phyloP scores from a whole-genome alignment of 2,888 invertebrate genomes.

The Hofmannophila pseudospretella region DNA sequence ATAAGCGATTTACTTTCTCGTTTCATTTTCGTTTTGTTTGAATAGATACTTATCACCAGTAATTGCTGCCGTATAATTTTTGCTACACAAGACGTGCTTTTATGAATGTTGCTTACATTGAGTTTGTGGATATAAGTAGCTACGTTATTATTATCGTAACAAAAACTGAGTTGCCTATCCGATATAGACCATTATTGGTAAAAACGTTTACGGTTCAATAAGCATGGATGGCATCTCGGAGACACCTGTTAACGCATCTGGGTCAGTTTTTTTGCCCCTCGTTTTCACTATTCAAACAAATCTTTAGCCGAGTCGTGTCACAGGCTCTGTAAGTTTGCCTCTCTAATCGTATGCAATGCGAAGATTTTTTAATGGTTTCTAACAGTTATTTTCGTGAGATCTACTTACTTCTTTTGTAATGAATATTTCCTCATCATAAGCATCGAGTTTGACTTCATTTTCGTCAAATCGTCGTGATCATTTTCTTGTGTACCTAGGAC shows the following conservation, averaged over 20 bases:
- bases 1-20: slow-evolving; percentile 44
- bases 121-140: not conserved
- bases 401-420: no score
- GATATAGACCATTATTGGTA: slow-evolving; percentile 31
- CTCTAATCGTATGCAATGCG: not conserved
- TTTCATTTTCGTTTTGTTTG: slow-evolving; percentile 25
- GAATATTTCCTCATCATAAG: no score
- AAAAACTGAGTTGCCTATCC: slow-evolving; percentile 13
- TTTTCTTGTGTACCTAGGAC: no score
- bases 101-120: no score
- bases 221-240: slow-evolving; percentile 33
- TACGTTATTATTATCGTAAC: not conserved
- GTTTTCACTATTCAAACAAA: slow-evolving; percentile 63
- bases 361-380: no score
- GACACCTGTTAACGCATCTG: slow-evolving; percentile 53
- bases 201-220: slow-evolving; percentile 47
- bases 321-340: not conserved
- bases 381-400: no score
- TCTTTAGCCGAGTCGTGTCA: slow-evolving; percentile 6
- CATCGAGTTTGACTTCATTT: no score
- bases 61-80: no score
- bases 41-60: slow-evolving; percentile 20
- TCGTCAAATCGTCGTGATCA: no score
- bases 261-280: slow-evolving; percentile 49
- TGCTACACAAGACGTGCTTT: no score